Percentiles rank a stretch among this genome's conserved stretches.
phyloP scores from a whole-genome alignment of 2,888 invertebrate species.

The Actias luna region DNA sequence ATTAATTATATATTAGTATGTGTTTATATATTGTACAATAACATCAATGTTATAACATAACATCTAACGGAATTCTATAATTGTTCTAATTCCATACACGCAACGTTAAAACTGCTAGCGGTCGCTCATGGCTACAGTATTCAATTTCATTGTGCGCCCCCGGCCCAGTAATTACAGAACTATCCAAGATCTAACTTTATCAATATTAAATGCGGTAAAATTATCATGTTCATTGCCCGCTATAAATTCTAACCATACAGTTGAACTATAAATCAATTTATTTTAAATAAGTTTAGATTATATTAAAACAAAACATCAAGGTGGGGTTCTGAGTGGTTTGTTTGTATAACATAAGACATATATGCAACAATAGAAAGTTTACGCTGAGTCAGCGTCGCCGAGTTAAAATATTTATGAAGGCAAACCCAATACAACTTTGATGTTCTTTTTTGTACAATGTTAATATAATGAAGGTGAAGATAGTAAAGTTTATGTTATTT shows the following conservation, averaged over 20 bases:
- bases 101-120: not conserved
- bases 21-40: too few relatives aligned
- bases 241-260: not conserved
- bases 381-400: constrained; percentile 53
- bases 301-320: constrained; percentile 11
- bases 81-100: not conserved
- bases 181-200: constrained; percentile 19
- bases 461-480: not conserved
- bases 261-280: not conserved
- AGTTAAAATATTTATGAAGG: constrained; percentile 65
- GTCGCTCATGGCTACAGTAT: not conserved
- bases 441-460: constrained; percentile 11
- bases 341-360: constrained; percentile 27
- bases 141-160: not conserved
- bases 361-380: constrained; percentile 29
- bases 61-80: constrained; percentile 1
- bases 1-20: too few relatives aligned
- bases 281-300: constrained; percentile 15
- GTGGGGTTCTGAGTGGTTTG: constrained; percentile 21
- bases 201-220: constrained; percentile 15
- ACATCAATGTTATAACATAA: not conserved
- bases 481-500: not conserved
- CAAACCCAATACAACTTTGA: constrained; percentile 12
- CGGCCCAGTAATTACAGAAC: constrained; percentile 21
- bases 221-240: not conserved